Base-by-base conservation (phyloP, 2,113 vertebrate genomes). In the Microtus montanus region DNA sequence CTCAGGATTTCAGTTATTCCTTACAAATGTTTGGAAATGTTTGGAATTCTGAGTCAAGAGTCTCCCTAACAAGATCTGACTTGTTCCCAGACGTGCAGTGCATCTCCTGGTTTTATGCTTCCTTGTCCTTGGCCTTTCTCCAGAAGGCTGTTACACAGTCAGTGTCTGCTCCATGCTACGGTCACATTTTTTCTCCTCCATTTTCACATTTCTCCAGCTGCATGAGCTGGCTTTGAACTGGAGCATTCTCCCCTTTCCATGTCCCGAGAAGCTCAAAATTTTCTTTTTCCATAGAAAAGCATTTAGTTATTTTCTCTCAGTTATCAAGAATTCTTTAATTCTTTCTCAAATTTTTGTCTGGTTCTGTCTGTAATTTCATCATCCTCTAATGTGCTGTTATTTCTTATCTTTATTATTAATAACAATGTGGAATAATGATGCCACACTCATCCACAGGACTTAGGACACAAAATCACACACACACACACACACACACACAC, bases 251-350 rank as follows among this genome's bases (percentile, higher is more conserved):
- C 3, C 14, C 9, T 13, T 87, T 47, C 13, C 19, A 52, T 44
- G 58, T 58, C 54, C 61, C 83, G 54, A 83, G n/a, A 41, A 83
- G 22, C 79, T 22, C 33, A 13, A 80, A 20, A 10, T 61, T 52
- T 28, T 54, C 61, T 73, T 92, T 96, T 92, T 49, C 35, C 80
- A 61, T 63, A 86, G 80, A 95, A 68, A 87, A 66, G 87, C 52
- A 66, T 94, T 96, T 28, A 85, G 58, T 78, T 93, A 88, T 96
- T 96, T 96, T 83, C 68, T 88, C n/a, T 89, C 61, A 90, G 58
- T 83, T 92, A 93, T 20, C 44, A 86, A 86, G 85, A 87, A 75
- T 26, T 70, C 64, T 92, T 85, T 22, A 64, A 35, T 89, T 73
- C 20, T 5, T 92, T 97, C 91, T 58, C 20, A 95, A 22, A 49